These are phyloP conservation scores for Zalophus californianus DNA, from an alignment of 2,797 vertebrate genomes.

Conservation along the genomic window DNA sequence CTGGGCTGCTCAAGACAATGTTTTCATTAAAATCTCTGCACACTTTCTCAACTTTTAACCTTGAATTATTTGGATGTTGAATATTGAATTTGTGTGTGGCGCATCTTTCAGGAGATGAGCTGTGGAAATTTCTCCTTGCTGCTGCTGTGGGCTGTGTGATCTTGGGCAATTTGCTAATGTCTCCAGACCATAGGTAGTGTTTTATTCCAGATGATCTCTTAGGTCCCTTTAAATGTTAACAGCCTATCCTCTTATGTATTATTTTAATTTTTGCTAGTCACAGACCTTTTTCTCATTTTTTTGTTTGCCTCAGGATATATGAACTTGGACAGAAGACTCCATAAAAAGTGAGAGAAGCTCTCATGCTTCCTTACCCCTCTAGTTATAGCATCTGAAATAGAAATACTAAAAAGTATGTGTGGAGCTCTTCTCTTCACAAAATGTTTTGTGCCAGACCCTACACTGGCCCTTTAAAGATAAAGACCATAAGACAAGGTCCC, in stretches of 20 bases:
- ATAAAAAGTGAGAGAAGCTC: conserved; percentile 38
- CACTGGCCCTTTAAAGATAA: conserved; percentile 24
- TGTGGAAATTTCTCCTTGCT: conserved; percentile 74
- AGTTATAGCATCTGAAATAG: background rate
- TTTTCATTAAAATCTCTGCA: conserved; percentile 65
- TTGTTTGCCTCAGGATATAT: conserved; percentile 22
- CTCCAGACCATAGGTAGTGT: conserved; percentile 22
- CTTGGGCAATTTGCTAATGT: conserved; percentile 80
- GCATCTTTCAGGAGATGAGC: conserved; percentile 78
- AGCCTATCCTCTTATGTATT: conserved; percentile 29
- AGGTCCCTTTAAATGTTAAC: conserved; percentile 54
- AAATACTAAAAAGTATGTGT: background rate
- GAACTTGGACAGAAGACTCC: conserved; percentile 29
- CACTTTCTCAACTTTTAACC: conserved; percentile 17
- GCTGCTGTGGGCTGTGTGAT: conserved; percentile 65
- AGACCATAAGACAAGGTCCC: background rate
- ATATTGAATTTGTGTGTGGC: conserved; percentile 50
- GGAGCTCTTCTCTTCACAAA: background rate
- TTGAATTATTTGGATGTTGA: conserved; percentile 66
- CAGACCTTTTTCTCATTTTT: conserved; percentile 39
- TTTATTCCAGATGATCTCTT: conserved; percentile 57
- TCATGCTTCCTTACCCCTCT: background rate
- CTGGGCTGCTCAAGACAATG: conserved; percentile 68
- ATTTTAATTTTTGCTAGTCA: conserved; percentile 43
- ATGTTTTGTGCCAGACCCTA: background rate